A percentile compares a stretch with the other conserved stretches of the same genome.
Evolutionary conservation across 2,113 vertebrate genomes (phyloP).

Genomic region (Microtus ochrogaster): DNA sequence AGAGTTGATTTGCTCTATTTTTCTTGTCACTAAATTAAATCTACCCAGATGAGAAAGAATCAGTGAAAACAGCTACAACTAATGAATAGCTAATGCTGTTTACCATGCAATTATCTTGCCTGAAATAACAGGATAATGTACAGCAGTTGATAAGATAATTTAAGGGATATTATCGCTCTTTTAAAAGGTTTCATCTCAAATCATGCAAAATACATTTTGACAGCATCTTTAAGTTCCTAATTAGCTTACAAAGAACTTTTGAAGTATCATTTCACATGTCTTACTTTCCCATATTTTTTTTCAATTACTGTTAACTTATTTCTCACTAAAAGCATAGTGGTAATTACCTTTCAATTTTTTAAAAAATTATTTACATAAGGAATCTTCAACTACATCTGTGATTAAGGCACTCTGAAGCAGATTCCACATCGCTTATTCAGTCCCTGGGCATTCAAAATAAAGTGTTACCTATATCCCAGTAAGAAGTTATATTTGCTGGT

Average conservation of each 20-base stretch:
- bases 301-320: background rate
- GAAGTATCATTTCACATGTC: conserved; percentile 17
- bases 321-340: background rate
- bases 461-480: background rate
- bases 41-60: conserved; percentile 69
- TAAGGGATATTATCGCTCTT: conserved; percentile 53
- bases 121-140: conserved; percentile 76
- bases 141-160: conserved; percentile 72
- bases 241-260: conserved; percentile 65
- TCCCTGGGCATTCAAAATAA: background rate
- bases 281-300: conserved; percentile 39
- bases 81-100: conserved; percentile 79
- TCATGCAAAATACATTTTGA: conserved; percentile 72
- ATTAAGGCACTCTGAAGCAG: background rate
- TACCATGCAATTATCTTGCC: conserved; percentile 77
- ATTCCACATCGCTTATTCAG: background rate
- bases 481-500: background rate
- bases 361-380: background rate
- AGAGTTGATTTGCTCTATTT: conserved; percentile 69
- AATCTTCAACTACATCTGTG: background rate
- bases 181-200: conserved; percentile 75
- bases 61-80: conserved; percentile 65
- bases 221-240: conserved; percentile 68
- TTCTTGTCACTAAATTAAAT: conserved; percentile 79
- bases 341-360: conserved; percentile 11